Conservation (phyloP, 2,113 vertebrate species). For the Prunella fulvescens region DNA sequence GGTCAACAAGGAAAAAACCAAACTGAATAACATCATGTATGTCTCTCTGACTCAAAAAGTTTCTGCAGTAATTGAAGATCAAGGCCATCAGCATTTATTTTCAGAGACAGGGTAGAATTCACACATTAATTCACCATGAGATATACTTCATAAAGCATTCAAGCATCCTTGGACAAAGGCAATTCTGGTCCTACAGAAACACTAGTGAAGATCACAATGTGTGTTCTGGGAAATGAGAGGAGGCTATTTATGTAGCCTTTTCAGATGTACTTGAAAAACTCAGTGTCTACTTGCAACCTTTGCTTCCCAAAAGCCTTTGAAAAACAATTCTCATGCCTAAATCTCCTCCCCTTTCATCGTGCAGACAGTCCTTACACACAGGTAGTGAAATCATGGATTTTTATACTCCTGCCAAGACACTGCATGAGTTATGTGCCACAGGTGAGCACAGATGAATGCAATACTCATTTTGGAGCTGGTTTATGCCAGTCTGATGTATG, state of each 20-base stretch:
- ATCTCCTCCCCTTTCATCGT: not conserved
- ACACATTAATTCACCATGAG: not conserved
- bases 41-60: not conserved
- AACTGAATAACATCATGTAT: not conserved
- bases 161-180: not conserved
- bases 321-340: not conserved
- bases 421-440: not conserved
- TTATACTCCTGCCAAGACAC: not conserved
- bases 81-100: not conserved
- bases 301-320: not conserved
- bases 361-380: not conserved
- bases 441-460: not conserved
- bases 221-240: not conserved
- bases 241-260: not conserved
- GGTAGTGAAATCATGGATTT: not conserved
- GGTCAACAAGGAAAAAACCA: not conserved
- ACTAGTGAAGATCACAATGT: not conserved
- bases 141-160: not conserved
- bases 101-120: not conserved
- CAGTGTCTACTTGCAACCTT: not conserved
- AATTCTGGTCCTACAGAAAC: not conserved
- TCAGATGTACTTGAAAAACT: not conserved
- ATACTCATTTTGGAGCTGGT: not conserved
- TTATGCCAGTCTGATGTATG: not conserved
- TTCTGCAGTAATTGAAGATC: not conserved